A percentile compares a stretch with the other conserved stretches of the same genome.
Conservation (phyloP, 1,140 invertebrate species). For the Bacillus rossius region DNA sequence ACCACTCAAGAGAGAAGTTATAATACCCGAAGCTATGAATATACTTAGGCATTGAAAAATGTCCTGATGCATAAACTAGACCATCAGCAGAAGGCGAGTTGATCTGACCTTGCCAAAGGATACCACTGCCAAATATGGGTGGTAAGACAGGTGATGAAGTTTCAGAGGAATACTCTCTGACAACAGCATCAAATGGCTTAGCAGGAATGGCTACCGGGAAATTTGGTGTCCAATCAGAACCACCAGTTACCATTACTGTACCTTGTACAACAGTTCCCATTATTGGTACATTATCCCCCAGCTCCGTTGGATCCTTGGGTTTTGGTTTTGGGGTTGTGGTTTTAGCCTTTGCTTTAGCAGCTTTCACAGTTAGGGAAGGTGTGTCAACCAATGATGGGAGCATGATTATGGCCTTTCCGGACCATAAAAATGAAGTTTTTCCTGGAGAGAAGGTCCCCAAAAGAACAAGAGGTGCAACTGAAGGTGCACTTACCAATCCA, state of each 20-base stretch:
- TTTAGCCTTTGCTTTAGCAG: no score
- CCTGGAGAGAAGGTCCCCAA: background rate
- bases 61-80: background rate
- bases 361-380: no score
- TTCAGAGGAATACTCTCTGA: no score
- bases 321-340: no score
- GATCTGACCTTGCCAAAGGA: background rate
- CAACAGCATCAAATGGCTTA: no score
- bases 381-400: background rate
- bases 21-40: background rate
- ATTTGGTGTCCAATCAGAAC: no score
- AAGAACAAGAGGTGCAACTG: background rate
- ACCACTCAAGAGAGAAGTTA: background rate
- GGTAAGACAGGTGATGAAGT: background rate
- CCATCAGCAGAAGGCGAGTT: background rate
- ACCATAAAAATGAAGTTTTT: background rate
- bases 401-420: background rate
- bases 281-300: no score
- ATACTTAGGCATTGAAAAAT: slow-evolving; percentile 1
- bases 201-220: no score
- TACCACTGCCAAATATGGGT: background rate
- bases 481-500: no score
- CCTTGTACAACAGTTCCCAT: no score
- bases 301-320: no score
- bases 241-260: no score